A percentile compares a stretch with the other conserved stretches of the same genome.
phyloP scores from a whole-genome alignment of 2,113 vertebrate genomes.

The Actenoides lindsayi region DNA sequence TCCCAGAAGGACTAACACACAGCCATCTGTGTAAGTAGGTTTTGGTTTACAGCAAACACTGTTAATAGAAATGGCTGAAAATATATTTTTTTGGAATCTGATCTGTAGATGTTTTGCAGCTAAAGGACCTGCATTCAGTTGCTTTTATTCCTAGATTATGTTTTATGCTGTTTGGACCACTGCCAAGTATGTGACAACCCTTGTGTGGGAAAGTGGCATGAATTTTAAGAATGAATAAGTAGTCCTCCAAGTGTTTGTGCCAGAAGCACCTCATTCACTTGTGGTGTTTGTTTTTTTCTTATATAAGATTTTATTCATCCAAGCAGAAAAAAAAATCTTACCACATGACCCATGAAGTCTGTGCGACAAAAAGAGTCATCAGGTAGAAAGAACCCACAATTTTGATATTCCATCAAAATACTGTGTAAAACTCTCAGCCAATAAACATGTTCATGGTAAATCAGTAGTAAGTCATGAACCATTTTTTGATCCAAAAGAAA shows the following conservation, averaged over 20 bases:
- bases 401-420: not conserved
- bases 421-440: not conserved
- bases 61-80: constrained; percentile 26
- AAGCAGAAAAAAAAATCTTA: not conserved
- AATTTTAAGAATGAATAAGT: constrained; percentile 67
- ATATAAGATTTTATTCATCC: constrained; percentile 5
- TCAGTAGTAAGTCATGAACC: not conserved
- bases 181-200: constrained; percentile 51
- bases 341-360: not conserved
- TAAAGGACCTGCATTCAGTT: constrained; percentile 25
- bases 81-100: not conserved
- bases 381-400: not conserved
- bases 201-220: constrained; percentile 61
- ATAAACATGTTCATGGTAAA: not conserved
- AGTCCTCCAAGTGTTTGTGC: constrained; percentile 41
- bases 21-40: constrained; percentile 40
- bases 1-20: not conserved
- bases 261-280: constrained; percentile 56
- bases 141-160: constrained; percentile 42
- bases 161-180: constrained; percentile 40
- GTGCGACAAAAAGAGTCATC: not conserved
- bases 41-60: constrained; percentile 38
- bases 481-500: not conserved
- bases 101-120: constrained; percentile 21
- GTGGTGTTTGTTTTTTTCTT: constrained; percentile 32